Evolutionary conservation across 1,140 invertebrate genomes (phyloP), one percentile per base, ranked within the genome.

Genomic region (Calliopsis andreniformis): DNA sequence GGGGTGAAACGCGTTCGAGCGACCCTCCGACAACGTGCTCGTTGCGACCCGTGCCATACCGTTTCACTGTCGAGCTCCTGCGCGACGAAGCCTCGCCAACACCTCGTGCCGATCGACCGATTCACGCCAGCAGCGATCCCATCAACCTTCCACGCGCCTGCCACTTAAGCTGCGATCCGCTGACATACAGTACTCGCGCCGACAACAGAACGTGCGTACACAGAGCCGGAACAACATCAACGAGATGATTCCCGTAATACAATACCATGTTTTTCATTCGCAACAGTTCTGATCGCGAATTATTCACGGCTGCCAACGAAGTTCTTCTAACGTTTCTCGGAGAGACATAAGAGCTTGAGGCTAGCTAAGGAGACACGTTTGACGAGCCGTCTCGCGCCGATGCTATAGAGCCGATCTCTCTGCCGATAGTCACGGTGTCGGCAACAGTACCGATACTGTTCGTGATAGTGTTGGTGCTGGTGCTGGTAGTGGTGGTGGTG

Each of bases 1-100:
- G 88, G 89, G 87, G 88, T 89, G 83, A 82, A 83, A 89, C 89
- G 89, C 82, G 88, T 79, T 85, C 85, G 63, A 32, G 73, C 59
- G 10, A 63, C 77, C 59, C n/a, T 55, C 58, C 66, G 78, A 61
- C 83, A 86, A 84, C 84, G 87, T 82, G 80, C 63, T 79, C 55
- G 70, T 42, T 67, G 43, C 25, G 39, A 18, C 28, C 35, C n/a
- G n/a, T n/a, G n/a, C 4, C 35, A 39, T 39, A n/a, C 35, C 35
- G 35, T 39, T 39, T n/a, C n/a, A n/a, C n/a, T 3, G 35, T 39
- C 35, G 35, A 3, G 35, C 35, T 39, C 10, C 4, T 8, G n/a
- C 23, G 32, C 14, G 8, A n/a, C 14, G 7, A 1, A n/a, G 6
- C 51, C 20, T 71, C 53, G 20, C 51, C n/a, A 45, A 49, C 35